These are phyloP conservation scores for Pseudococcus longispinus DNA, from an alignment of 2,888 invertebrate genomes.

Conservation along the genomic window DNA sequence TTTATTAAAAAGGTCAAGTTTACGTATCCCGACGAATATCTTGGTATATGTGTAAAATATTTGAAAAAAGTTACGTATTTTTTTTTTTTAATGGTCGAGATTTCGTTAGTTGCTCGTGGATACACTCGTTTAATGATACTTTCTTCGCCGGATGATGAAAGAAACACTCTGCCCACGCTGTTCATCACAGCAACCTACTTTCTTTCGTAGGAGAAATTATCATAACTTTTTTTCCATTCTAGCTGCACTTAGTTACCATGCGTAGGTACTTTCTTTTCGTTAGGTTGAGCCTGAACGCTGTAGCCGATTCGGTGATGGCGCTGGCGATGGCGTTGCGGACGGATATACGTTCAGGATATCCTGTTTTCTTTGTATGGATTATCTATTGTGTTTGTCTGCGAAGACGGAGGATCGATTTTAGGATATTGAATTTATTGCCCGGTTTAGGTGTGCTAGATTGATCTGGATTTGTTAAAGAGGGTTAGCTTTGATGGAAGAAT, in stretches of 20 bases:
- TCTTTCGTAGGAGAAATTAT: conserved; percentile 51
- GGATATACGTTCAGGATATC: conserved; percentile 18
- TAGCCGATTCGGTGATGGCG: neutral
- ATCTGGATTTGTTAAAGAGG: too few species aligned
- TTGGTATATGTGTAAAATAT: neutral
- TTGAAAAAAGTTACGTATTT: neutral
- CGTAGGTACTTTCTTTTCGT: conserved; percentile 27
- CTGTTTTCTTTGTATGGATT: conserved; percentile 20
- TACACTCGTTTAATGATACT: neutral
- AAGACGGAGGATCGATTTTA: neutral
- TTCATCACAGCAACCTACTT: conserved; percentile 49
- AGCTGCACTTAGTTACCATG: neutral
- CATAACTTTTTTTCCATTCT: conserved; percentile 14
- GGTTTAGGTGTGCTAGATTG: neutral
- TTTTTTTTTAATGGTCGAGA: too few species aligned
- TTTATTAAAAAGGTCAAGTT: neutral
- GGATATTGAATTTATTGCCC: neutral
- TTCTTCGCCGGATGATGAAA: conserved; percentile 15
- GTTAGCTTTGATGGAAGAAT: too few species aligned
- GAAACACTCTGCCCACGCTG: conserved; percentile 40
- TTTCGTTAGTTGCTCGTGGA: neutral
- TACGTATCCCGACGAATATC: neutral
- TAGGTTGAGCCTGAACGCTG: neutral
- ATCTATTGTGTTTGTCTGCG: neutral
- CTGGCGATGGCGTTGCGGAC: neutral